Evolutionary conservation across 64 coral and sea anemone species (phyloP).

Genomic region (Montipora capricornis): DNA sequence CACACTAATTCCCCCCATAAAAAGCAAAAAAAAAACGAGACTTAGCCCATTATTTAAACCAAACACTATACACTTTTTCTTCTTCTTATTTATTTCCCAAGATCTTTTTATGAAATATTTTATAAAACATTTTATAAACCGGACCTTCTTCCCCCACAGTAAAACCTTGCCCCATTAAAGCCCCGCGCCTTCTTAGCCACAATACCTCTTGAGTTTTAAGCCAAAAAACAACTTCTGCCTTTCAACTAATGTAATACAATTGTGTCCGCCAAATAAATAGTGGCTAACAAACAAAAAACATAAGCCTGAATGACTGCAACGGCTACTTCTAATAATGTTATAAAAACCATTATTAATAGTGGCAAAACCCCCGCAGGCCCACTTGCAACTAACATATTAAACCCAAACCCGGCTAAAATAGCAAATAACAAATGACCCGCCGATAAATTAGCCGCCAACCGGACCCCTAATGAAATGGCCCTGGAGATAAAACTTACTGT

Average conservation of each 20-base stretch:
- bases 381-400: conserved; percentile 77
- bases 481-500: conserved; percentile 80
- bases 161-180: too few species aligned
- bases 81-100: too few species aligned
- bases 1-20: conserved; percentile 81
- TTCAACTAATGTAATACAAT: conserved; percentile 66
- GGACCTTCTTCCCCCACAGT: too few species aligned
- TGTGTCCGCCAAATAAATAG: conserved; percentile 82
- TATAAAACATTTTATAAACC: too few species aligned
- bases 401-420: conserved; percentile 84
- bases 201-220: too few species aligned
- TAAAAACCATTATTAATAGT: conserved; percentile 86
- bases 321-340: conserved; percentile 79
- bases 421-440: conserved; percentile 88
- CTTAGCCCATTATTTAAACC: conserved; percentile 64
- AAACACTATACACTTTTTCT: too few species aligned
- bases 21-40: conserved; percentile 82
- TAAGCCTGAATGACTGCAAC: conserved; percentile 88
- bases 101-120: too few species aligned
- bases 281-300: conserved; percentile 83
- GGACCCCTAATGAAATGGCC: conserved; percentile 83
- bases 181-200: too few species aligned
- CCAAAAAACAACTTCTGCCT: too few species aligned
- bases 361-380: conserved; percentile 65
- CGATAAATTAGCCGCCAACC: conserved; percentile 82